Percentiles rank a stretch among this genome's conserved stretches.
Conservation (phyloP, 2,888 invertebrate species). For the Selenia dentaria region DNA sequence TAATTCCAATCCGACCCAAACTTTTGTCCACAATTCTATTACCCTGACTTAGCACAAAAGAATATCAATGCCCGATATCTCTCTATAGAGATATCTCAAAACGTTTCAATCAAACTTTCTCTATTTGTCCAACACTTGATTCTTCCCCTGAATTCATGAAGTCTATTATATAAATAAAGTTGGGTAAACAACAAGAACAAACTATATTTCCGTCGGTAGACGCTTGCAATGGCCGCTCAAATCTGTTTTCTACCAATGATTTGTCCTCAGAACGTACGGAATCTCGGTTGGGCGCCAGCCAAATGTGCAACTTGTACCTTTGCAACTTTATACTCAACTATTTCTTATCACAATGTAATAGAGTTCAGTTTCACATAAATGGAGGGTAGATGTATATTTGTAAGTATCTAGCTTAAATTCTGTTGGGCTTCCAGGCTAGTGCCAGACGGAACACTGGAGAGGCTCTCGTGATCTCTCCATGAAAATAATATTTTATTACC, state of each 20-base stretch:
- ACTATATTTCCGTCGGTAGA: slow-evolving; percentile 59
- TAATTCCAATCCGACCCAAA: too few relatives aligned
- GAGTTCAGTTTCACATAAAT: slow-evolving; percentile 35
- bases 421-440: slow-evolving; percentile 57
- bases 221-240: slow-evolving; percentile 68
- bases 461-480: slow-evolving; percentile 67
- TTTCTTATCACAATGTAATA: slow-evolving; percentile 34
- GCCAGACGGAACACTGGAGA: slow-evolving; percentile 57
- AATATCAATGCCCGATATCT: slow-evolving; percentile 11
- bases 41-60: background rate
- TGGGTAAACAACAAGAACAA: slow-evolving; percentile 62
- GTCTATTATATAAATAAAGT: slow-evolving; percentile 41
- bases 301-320: slow-evolving; percentile 69
- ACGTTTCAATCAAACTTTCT: slow-evolving; percentile 28
- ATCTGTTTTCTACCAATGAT: slow-evolving; percentile 82
- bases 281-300: slow-evolving; percentile 77
- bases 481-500: slow-evolving; percentile 77
- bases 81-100: slow-evolving; percentile 18
- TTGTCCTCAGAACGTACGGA: slow-evolving; percentile 76
- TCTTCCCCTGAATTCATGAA: slow-evolving; percentile 40
- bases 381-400: slow-evolving; percentile 38
- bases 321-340: slow-evolving; percentile 18
- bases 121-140: slow-evolving; percentile 40
- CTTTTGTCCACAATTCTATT: too few relatives aligned
- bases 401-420: slow-evolving; percentile 67